These are phyloP conservation scores for Erynnis tages DNA, from an alignment of 2,888 invertebrate genomes.

Conservation along the genomic window DNA sequence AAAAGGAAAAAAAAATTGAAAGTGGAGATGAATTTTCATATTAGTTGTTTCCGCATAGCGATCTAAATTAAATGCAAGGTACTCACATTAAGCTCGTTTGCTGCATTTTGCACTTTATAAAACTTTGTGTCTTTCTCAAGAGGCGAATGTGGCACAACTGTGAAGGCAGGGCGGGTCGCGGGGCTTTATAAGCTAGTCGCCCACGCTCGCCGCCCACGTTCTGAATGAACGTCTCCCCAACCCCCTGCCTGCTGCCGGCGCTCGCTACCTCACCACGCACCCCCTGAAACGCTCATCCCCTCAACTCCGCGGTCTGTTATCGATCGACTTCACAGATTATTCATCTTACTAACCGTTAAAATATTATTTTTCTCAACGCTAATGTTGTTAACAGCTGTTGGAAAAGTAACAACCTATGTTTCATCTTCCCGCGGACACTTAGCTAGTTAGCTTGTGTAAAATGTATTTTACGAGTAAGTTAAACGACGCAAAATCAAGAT, in stretches of 20 bases:
- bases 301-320: constrained; percentile 53
- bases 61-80: constrained; percentile 5
- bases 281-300: constrained; percentile 37
- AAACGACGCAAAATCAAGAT: neutral
- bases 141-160: constrained; percentile 61
- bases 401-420: neutral
- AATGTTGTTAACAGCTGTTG: neutral
- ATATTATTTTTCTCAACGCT: constrained; percentile 45
- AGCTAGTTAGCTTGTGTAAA: neutral
- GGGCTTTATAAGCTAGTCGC: constrained; percentile 73
- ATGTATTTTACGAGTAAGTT: neutral
- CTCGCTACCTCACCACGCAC: constrained; percentile 40
- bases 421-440: neutral
- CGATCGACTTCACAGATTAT: constrained; percentile 76
- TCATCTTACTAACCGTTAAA: constrained; percentile 68
- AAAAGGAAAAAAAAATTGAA: too few species aligned
- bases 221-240: constrained; percentile 82
- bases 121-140: constrained; percentile 51
- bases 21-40: too few species aligned
- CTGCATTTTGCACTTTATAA: constrained; percentile 62
- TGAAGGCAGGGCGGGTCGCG: constrained; percentile 58
- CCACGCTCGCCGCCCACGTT: constrained; percentile 83
- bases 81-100: constrained; percentile 64
- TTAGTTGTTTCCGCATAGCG: too few species aligned
- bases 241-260: too few species aligned